Evolutionary conservation across 2,888 invertebrate species (phyloP).

Genomic region (Ennomos fuscantarius): DNA sequence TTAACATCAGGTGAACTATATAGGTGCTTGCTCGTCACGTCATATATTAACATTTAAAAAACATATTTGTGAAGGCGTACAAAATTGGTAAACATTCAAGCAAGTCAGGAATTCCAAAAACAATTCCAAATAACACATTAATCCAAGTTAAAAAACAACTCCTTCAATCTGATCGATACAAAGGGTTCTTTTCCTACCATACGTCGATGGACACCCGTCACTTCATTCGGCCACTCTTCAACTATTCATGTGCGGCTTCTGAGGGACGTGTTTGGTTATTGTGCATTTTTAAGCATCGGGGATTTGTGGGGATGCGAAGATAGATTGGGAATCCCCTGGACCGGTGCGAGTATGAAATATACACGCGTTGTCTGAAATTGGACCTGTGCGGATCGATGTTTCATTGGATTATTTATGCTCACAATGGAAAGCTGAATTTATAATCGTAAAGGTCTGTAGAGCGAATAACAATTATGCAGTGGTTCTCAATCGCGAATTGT

Average conservation of each 20-base stretch:
- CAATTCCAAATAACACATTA: too few relatives aligned
- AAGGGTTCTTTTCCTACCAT: background rate
- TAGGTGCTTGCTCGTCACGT: too few relatives aligned
- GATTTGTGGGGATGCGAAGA: slow-evolving; percentile 22
- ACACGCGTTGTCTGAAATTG: slow-evolving; percentile 4
- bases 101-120: too few relatives aligned
- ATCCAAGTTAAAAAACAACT: too few relatives aligned
- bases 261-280: slow-evolving; percentile 36
- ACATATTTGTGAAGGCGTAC: too few relatives aligned
- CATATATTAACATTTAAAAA: too few relatives aligned
- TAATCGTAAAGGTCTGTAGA: too few relatives aligned
- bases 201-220: slow-evolving; percentile 34
- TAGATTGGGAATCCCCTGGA: slow-evolving; percentile 17
- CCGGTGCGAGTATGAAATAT: slow-evolving; percentile 17
- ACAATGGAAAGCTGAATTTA: background rate
- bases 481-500: too few relatives aligned
- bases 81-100: too few relatives aligned
- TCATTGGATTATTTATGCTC: background rate
- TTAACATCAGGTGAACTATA: too few relatives aligned
- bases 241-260: slow-evolving; percentile 42
- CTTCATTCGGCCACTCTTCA: slow-evolving; percentile 39
- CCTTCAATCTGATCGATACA: slow-evolving; percentile 17
- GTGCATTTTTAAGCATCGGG: slow-evolving; percentile 34
- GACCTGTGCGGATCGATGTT: slow-evolving; percentile 1
- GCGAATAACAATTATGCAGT: too few relatives aligned